These are phyloP conservation scores for Mesorhabditis sp. DNA, from an alignment of 2,888 invertebrate species.

Conservation along the genomic window DNA sequence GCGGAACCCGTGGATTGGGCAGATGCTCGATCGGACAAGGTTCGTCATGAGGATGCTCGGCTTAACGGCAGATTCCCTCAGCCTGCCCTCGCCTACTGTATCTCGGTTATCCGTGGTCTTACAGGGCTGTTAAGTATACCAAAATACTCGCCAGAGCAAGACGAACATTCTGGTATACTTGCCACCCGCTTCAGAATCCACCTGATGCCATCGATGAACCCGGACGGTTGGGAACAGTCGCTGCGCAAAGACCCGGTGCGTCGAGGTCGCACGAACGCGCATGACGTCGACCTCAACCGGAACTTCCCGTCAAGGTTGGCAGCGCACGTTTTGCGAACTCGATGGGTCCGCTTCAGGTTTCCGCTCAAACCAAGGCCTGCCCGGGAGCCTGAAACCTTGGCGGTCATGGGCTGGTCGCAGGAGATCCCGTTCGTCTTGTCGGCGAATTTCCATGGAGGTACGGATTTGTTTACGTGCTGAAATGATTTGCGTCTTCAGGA, in stretches of 20 bases:
- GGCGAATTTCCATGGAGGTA: slow-evolving; percentile 64
- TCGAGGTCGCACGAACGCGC: slow-evolving; percentile 67
- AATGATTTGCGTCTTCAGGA: too few species aligned
- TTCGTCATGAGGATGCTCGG: too few species aligned
- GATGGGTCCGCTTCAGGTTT: too few species aligned
- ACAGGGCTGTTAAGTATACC: too few species aligned
- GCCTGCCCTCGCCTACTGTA: too few species aligned
- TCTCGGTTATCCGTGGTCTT: too few species aligned
- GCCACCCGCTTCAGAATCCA: slow-evolving; percentile 69
- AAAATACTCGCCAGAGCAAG: too few species aligned
- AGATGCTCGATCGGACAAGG: slow-evolving; percentile 73
- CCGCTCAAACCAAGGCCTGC: too few species aligned
- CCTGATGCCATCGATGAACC: slow-evolving; percentile 94
- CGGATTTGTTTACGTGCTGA: slow-evolving; percentile 70
- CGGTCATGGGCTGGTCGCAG: slow-evolving; percentile 58
- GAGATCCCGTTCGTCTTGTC: slow-evolving; percentile 52
- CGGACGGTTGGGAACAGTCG: slow-evolving; percentile 79
- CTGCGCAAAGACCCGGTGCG: too few species aligned
- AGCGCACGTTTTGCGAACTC: too few species aligned
- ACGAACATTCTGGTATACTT: too few species aligned
- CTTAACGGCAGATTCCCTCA: too few species aligned
- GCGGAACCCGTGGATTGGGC: slow-evolving; percentile 70
- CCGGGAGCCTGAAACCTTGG: slow-evolving; percentile 56
- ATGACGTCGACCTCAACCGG: slow-evolving; percentile 78
- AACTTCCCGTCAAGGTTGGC: slow-evolving; percentile 74